Conservation (phyloP, 2,113 vertebrate species). For the Paramisgurnus dabryanus region DNA sequence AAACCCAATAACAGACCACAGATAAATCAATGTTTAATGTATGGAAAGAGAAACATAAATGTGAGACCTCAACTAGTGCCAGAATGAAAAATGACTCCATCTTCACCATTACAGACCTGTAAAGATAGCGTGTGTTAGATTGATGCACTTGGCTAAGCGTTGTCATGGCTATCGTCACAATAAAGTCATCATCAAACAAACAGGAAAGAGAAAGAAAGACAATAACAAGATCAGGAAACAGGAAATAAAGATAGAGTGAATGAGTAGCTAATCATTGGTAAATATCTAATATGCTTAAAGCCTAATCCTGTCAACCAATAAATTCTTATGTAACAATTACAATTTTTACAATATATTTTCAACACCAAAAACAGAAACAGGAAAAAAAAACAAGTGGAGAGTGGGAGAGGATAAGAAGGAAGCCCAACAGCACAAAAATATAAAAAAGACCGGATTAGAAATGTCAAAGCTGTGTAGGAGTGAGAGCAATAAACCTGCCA, state of each 20-base stretch:
- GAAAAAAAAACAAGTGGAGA: conserved; percentile 33
- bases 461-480: conserved; percentile 86
- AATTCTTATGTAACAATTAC: background rate
- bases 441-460: conserved; percentile 83
- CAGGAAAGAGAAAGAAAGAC: conserved; percentile 17
- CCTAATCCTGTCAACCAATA: too few relatives aligned
- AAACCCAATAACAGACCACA: too few relatives aligned
- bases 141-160: conserved; percentile 11
- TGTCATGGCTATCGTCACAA: conserved; percentile 19
- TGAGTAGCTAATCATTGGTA: background rate
- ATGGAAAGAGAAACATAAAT: too few relatives aligned
- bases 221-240: background rate
- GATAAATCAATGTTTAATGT: too few relatives aligned
- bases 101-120: background rate
- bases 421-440: conserved; percentile 44
- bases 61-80: too few relatives aligned
- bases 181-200: conserved; percentile 12
- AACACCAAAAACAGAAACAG: background rate
- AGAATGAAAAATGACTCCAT: too few relatives aligned
- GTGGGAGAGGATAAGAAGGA: conserved; percentile 36
- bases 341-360: background rate
- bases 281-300: background rate
- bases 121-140: background rate
- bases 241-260: background rate
- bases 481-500: conserved; percentile 81